Evolutionary conservation across 1,140 invertebrate genomes (phyloP).

Genomic region (Drosophila malerkotliana): DNA sequence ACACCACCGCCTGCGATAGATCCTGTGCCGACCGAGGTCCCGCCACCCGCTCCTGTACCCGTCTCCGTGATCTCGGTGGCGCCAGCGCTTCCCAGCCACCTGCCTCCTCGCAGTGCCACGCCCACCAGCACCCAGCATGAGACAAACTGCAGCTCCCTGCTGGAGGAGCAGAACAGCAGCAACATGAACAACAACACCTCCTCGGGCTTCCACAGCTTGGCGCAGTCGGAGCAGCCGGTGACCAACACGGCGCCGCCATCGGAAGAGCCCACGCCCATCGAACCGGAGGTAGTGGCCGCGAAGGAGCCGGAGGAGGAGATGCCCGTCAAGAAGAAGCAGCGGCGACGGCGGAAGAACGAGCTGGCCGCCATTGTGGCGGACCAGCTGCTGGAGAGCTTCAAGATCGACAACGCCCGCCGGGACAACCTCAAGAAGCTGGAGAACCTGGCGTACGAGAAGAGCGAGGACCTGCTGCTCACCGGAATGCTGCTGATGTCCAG

Average conservation of each 20-base stretch:
- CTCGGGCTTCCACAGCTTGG: slow-evolving; percentile 74
- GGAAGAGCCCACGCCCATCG: not conserved
- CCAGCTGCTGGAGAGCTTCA: slow-evolving; percentile 82
- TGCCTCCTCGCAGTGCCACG: slow-evolving; percentile 26
- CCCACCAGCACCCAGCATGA: slow-evolving; percentile 42
- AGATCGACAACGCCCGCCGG: slow-evolving; percentile 79
- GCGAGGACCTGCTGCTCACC: slow-evolving; percentile 71
- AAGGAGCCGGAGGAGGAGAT: slow-evolving; percentile 1
- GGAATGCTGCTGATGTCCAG: slow-evolving; percentile 82
- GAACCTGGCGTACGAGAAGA: slow-evolving; percentile 80
- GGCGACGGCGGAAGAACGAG: slow-evolving; percentile 77
- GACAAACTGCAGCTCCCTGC: slow-evolving; percentile 48
- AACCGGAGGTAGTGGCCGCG: not conserved
- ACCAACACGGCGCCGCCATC: not conserved
- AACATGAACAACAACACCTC: slow-evolving; percentile 80
- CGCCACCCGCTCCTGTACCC: slow-evolving; percentile 20
- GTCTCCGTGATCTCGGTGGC: slow-evolving; percentile 68
- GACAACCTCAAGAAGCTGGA: slow-evolving; percentile 82
- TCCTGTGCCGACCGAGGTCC: not conserved
- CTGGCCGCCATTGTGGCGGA: slow-evolving; percentile 82
- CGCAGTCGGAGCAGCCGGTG: slow-evolving; percentile 53
- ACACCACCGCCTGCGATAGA: not conserved
- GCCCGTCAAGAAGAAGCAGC: slow-evolving; percentile 70
- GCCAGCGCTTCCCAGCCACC: slow-evolving; percentile 19
- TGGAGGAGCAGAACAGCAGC: slow-evolving; percentile 72